Conservation (phyloP, 1,140 invertebrate species). For the Drosophila sproati region DNA sequence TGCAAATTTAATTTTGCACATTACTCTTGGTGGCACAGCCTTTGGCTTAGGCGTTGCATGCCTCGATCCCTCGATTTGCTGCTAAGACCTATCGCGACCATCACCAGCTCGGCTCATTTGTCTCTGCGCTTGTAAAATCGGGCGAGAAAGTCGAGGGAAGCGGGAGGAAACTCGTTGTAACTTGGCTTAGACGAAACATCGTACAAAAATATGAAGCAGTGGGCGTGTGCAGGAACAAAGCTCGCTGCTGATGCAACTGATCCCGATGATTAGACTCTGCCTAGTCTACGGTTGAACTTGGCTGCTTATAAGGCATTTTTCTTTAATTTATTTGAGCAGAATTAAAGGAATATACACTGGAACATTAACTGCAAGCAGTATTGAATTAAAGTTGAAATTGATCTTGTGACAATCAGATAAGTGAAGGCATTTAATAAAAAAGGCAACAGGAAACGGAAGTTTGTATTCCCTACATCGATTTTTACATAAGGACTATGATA, state of each 20-base stretch:
- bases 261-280: slow-evolving; percentile 26
- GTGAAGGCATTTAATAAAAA: not conserved
- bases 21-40: slow-evolving; percentile 78
- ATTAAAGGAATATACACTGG: slow-evolving; percentile 40
- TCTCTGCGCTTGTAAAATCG: slow-evolving; percentile 76
- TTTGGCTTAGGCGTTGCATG: slow-evolving; percentile 61
- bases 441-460: slow-evolving; percentile 26
- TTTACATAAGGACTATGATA: not conserved
- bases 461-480: not conserved
- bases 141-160: not conserved
- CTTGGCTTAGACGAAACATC: slow-evolving; percentile 57
- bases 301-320: slow-evolving; percentile 31
- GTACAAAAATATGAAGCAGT: slow-evolving; percentile 64
- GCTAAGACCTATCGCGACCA: slow-evolving; percentile 56
- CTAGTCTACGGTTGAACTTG: slow-evolving; percentile 23
- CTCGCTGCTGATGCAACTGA: slow-evolving; percentile 31
- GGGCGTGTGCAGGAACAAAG: slow-evolving; percentile 59
- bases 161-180: slow-evolving; percentile 11
- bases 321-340: slow-evolving; percentile 64
- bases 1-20: slow-evolving; percentile 80
- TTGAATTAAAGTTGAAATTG: slow-evolving; percentile 41
- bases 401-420: slow-evolving; percentile 33
- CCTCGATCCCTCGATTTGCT: slow-evolving; percentile 40
- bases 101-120: slow-evolving; percentile 68
- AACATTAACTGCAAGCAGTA: slow-evolving; percentile 6